Conservation (phyloP, 2,888 invertebrate species). For the Rosalia funebris region DNA sequence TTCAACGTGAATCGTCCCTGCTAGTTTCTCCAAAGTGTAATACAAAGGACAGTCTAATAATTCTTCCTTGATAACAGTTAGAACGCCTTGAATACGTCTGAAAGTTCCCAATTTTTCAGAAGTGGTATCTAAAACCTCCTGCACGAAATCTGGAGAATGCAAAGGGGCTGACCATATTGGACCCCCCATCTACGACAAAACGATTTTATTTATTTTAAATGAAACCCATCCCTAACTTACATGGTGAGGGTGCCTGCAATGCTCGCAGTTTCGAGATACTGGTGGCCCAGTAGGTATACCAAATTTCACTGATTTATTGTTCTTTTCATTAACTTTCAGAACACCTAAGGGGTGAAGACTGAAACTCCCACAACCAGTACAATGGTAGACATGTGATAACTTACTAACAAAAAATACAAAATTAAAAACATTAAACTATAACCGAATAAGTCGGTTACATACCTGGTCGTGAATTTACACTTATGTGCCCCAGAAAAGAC, state of each 20-base stretch:
- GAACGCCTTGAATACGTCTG: slow-evolving; percentile 81
- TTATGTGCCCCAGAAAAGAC: slow-evolving; percentile 81
- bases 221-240: slow-evolving; percentile 63
- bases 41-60: slow-evolving; percentile 86
- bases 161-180: slow-evolving; percentile 94
- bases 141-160: slow-evolving; percentile 82
- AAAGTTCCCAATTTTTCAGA: slow-evolving; percentile 72
- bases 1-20: slow-evolving; percentile 76
- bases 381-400: slow-evolving; percentile 87
- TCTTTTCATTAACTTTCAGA: slow-evolving; percentile 69
- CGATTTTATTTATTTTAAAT: neutral
- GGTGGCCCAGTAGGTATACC: slow-evolving; percentile 76
- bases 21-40: slow-evolving; percentile 83
- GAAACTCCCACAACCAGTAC: slow-evolving; percentile 87
- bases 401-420: slow-evolving; percentile 81
- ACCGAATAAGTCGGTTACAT: too few relatives aligned
- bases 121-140: slow-evolving; percentile 68
- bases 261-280: slow-evolving; percentile 74
- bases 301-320: slow-evolving; percentile 69
- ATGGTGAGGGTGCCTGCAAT: slow-evolving; percentile 81
- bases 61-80: slow-evolving; percentile 86
- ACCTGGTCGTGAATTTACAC: slow-evolving; percentile 89
- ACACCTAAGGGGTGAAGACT: slow-evolving; percentile 81
- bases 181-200: slow-evolving; percentile 78
- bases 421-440: too few relatives aligned